These are phyloP conservation scores for Chironex yamaguchii DNA, from an alignment of 30 jellyfish, hydroid and myxozoan genomes.

Conservation along the genomic window DNA sequence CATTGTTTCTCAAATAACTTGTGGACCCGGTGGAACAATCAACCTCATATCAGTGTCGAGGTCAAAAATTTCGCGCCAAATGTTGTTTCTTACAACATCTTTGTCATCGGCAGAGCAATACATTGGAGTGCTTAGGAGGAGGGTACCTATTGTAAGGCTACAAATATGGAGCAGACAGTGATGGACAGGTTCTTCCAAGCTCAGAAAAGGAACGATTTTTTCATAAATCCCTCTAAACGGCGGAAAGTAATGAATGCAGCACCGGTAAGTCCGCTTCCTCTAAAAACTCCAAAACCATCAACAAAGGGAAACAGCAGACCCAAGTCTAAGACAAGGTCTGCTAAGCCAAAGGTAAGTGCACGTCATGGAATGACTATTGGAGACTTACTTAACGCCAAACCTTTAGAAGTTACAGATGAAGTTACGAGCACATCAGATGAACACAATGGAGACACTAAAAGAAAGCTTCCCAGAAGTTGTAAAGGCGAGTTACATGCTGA, in stretches of 20 bases:
- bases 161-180: slow-evolving; percentile 76
- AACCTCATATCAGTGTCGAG: background rate
- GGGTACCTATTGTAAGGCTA: no score
- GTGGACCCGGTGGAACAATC: no score
- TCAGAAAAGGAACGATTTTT: slow-evolving; percentile 55
- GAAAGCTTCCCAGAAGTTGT: background rate
- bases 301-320: background rate
- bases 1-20: no score
- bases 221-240: slow-evolving; percentile 83
- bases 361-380: slow-evolving; percentile 24
- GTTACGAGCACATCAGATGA: background rate
- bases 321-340: background rate
- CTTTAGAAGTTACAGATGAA: background rate
- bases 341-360: background rate
- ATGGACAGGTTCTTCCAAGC: slow-evolving; percentile 77
- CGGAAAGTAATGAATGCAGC: slow-evolving; percentile 62
- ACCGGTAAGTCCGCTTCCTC: background rate
- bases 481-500: background rate
- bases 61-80: background rate
- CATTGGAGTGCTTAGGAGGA: background rate
- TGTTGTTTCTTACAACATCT: background rate
- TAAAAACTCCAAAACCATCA: background rate
- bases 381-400: background rate
- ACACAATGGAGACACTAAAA: background rate
- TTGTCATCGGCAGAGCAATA: background rate